phyloP scores from a whole-genome alignment of 2,113 vertebrate genomes.

The Ictalurus punctatus region DNA sequence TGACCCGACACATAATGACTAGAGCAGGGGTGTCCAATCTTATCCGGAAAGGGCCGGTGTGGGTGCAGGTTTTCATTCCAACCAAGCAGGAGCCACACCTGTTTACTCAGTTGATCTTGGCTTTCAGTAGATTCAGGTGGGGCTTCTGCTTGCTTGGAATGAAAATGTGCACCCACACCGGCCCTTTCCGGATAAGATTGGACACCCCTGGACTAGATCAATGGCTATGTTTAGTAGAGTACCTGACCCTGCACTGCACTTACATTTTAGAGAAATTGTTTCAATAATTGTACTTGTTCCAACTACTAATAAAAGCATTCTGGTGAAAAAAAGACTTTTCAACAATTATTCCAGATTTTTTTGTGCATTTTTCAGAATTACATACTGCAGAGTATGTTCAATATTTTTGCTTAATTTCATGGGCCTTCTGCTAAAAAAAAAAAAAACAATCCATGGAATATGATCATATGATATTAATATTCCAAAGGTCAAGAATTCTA shows the following conservation, averaged over 20 bases:
- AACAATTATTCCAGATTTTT: not conserved
- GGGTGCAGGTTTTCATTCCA: too few species aligned
- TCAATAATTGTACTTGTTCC: not conserved
- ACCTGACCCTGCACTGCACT: not conserved
- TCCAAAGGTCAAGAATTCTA: not conserved
- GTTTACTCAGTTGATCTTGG: too few species aligned
- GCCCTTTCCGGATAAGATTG: too few species aligned
- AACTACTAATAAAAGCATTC: not conserved
- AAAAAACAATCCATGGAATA: not conserved
- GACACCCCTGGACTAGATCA: constrained; percentile 2
- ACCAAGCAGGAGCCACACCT: too few species aligned
- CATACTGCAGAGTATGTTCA: not conserved
- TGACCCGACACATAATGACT: not conserved
- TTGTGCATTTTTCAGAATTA: not conserved
- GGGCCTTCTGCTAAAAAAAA: not conserved
- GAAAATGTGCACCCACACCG: too few species aligned
- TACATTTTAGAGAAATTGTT: not conserved
- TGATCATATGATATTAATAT: not conserved
- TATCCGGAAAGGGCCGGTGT: too few species aligned
- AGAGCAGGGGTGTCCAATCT: too few species aligned
- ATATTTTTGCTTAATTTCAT: not conserved
- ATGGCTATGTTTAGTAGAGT: constrained; percentile 47
- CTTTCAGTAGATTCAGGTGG: too few species aligned
- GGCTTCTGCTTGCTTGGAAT: too few species aligned
- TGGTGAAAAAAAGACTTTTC: not conserved